These are phyloP conservation scores for Sebastes diaconus DNA, from an alignment of 2,797 vertebrate species.

Conservation along the genomic window DNA sequence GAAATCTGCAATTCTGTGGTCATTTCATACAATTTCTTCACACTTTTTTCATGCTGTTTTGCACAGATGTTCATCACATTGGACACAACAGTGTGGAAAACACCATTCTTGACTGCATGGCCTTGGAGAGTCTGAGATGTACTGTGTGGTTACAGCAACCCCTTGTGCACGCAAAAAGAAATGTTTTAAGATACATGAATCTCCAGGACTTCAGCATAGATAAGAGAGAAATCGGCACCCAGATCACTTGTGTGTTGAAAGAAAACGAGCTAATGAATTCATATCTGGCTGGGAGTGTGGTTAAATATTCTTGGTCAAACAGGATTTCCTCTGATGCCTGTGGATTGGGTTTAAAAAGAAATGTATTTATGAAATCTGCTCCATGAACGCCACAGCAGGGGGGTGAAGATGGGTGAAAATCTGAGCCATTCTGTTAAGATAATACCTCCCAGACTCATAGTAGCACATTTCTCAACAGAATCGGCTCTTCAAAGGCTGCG, in stretches of 20 bases:
- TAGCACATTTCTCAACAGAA: conserved; percentile 27
- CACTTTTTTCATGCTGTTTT: conserved; percentile 11
- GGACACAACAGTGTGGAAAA: conserved; percentile 9
- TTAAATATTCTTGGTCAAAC: conserved; percentile 19
- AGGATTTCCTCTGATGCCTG: conserved; percentile 2
- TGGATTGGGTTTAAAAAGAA: not conserved
- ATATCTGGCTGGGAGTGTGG: not conserved
- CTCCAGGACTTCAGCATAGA: conserved; percentile 10
- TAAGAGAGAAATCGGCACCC: conserved; percentile 8
- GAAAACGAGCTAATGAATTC: conserved; percentile 30
- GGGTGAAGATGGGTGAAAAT: conserved; percentile 16
- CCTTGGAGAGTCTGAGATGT: not conserved
- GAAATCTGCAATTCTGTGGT: conserved; percentile 18
- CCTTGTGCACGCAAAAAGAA: conserved; percentile 65
- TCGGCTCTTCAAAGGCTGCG: conserved; percentile 33
- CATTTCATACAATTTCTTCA: conserved; percentile 40
- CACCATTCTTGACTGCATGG: not conserved
- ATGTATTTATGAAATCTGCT: conserved; percentile 11
- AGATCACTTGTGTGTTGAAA: not conserved
- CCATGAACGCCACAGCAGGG: conserved; percentile 34
- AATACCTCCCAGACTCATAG: conserved; percentile 27
- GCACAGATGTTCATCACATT: conserved; percentile 21
- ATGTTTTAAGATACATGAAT: conserved; percentile 8
- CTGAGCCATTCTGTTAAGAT: conserved; percentile 15
- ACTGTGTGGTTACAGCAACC: conserved; percentile 66